phyloP scores from a whole-genome alignment of 1,140 invertebrate species.

The Sitobion miscanthi region DNA sequence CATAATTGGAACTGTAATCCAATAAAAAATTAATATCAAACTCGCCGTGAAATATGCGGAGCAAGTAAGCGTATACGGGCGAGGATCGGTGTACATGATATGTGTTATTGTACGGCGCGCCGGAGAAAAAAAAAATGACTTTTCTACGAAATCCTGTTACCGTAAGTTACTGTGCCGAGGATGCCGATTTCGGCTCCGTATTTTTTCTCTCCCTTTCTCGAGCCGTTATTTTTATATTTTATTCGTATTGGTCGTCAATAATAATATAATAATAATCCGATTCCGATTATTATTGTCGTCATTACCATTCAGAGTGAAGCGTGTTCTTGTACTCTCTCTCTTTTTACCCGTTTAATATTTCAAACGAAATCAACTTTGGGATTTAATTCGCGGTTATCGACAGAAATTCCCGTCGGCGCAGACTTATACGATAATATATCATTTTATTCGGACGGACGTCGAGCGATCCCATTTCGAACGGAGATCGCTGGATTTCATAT shows the following conservation, averaged over 20 bases:
- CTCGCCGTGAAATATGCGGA: neutral
- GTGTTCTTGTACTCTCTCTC: neutral
- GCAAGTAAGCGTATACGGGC: neutral
- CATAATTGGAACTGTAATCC: slow-evolving; percentile 25
- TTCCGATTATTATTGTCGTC: neutral
- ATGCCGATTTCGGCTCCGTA: neutral
- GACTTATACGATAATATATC: neutral
- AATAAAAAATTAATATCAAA: slow-evolving; percentile 22
- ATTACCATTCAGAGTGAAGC: neutral
- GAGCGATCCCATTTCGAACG: neutral
- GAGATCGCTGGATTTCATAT: neutral
- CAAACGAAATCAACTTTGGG: neutral
- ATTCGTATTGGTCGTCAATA: neutral
- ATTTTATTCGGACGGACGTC: neutral
- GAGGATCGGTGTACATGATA: neutral
- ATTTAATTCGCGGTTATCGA: neutral
- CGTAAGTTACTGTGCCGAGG: neutral
- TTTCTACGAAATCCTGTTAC: neutral
- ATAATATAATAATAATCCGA: neutral
- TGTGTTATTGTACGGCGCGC: neutral
- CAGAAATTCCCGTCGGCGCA: neutral
- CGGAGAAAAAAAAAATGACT: neutral
- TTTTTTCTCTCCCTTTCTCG: neutral
- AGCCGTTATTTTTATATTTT: neutral
- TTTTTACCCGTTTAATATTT: neutral